Evolutionary conservation across 2,888 invertebrate genomes (phyloP), one percentile per base, ranked within the genome.

Genomic region (Busseola fusca): DNA sequence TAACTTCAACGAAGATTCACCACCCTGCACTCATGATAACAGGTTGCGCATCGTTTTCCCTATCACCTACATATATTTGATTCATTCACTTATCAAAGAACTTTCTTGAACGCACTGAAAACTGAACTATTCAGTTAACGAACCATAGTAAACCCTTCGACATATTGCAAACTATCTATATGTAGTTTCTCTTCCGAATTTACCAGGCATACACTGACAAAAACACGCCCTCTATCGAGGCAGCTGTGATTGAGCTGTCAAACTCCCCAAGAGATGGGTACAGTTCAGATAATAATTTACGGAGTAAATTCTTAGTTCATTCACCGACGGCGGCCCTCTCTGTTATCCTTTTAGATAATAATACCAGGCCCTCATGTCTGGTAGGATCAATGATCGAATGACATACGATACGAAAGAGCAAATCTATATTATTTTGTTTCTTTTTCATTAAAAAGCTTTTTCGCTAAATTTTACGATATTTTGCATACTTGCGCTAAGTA

Each of bases 201-300:
- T 27, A 56, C 18, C 54, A 14, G 6, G n/a, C 27, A 56, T 45
- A 12, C n/a, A n/a, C n/a, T n/a, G n/a, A n/a, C n/a, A n/a, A n/a
- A n/a, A 65, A 34, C 14, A 48, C 42, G 6, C 21, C 16, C n/a
- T 48, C 21, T 45, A 52, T 25, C 18, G 3, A 63, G 56, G 21
- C 64, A 69, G 21, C 59, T 60, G 34, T 59, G 66, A 79, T 84
- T 78, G 64, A 81, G 73, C 71, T 75, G 67, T 75, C 77, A 78
- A 71, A 81, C 56, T 73, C 40, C n/a, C 25, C 25, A 63, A 69
- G 64, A 66, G 65, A 72, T 48, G 45, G 62, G 67, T 68, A 48
- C 45, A 45, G 16, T n/a, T 27, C 65, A 71, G 71, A 78, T 69
- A 74, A 77, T 77, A 75, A 80, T 81, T 66, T 76, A 59, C 65